Evolutionary conservation across 2,797 vertebrate genomes (phyloP), one percentile per base, ranked within the genome.

Genomic region (Sebastes ruberrimus): DNA sequence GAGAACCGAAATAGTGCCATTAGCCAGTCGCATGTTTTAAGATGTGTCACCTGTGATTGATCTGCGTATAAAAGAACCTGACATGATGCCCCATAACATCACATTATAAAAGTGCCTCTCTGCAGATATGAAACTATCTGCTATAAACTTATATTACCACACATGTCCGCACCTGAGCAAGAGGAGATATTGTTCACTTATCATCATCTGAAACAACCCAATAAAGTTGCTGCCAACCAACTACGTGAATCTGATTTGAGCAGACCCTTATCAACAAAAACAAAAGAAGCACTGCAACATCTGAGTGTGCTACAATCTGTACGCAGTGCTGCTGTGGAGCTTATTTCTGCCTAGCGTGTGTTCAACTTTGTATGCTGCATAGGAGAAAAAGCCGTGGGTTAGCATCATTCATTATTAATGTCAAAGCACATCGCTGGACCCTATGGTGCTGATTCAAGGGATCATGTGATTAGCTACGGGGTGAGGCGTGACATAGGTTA

Each of bases 391-490:
- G 81, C 80, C 74, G 62, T 53, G 88, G 74, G 83, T 82, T 80
- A 32, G 82, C 69, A 77, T 84, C 63, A 86, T 92, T 88, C 75
- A 92, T 92, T 84, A 91, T 92, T 88, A 55, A 91, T 89, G 80
- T 77, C 81, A 76, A 83, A 72, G 85, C 32, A 38, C 84, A 86
- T 75, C 23, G 18, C 66, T 30, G 82, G 80, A 81, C 81, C 68
- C 77, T 57, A 70, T 10, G 53, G 76, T 82, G 87, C 86, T 66
- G 81, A 89, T 52, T 71, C 38, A 53, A 55, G 77, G 60, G 42
- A 73, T 80, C 66, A 71, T 71, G 85, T 83, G 83, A 82, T 82
- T 62, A 62, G 62, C 72, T 71, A 66, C 52, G 28, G 77, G 78
- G 69, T 14, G 60, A 63, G 27, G 69, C 7, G 6, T 77, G 81